phyloP scores from a whole-genome alignment of 2,113 vertebrate species.

The Seriola dumerili region DNA sequence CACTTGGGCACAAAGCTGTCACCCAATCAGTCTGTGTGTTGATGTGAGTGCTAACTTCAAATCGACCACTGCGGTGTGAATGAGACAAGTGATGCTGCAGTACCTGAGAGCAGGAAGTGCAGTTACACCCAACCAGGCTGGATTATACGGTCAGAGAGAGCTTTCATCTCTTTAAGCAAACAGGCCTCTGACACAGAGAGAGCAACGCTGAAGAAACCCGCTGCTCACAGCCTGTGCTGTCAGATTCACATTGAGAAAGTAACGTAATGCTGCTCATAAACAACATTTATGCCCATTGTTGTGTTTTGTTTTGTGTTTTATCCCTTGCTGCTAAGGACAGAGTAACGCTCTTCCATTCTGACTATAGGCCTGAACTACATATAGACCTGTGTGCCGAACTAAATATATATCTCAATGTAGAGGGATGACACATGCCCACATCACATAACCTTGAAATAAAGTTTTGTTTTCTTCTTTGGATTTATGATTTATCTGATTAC shows the following conservation, averaged over 20 bases:
- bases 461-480: neutral
- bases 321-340: neutral
- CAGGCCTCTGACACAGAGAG: constrained; percentile 33
- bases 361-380: neutral
- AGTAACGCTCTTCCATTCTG: neutral
- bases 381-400: too few relatives aligned
- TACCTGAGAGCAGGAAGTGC: neutral
- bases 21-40: neutral
- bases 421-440: neutral
- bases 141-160: constrained; percentile 22
- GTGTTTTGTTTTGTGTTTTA: neutral
- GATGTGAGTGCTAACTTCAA: neutral
- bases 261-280: too few relatives aligned
- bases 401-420: neutral
- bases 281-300: constrained; percentile 12
- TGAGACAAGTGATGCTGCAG: neutral
- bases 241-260: neutral
- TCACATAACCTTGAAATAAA: neutral
- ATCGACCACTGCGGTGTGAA: neutral
- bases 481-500: neutral
- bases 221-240: neutral
- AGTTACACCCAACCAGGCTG: neutral
- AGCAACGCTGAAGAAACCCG: too few relatives aligned
- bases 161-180: constrained; percentile 45
- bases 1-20: neutral